Conservation (phyloP, 1,140 invertebrate genomes). For the Aphidius ervi region DNA sequence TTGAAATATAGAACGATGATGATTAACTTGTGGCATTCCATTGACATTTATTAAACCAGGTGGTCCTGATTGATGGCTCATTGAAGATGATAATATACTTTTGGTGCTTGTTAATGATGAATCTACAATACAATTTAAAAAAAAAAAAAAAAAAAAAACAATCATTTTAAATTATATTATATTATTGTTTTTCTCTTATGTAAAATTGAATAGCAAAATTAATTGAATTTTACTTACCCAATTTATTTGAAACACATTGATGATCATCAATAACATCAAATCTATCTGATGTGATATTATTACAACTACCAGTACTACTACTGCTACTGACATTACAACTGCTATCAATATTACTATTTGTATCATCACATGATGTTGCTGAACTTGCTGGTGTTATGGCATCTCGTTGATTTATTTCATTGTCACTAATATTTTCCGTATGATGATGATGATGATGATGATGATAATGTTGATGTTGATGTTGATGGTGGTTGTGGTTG, state of each 20-base stretch:
- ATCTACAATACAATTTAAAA: conserved; percentile 37
- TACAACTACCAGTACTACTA: neutral
- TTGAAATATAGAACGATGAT: conserved; percentile 53
- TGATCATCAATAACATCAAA: conserved; percentile 1
- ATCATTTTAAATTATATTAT: conserved; percentile 36
- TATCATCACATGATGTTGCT: conserved; percentile 46
- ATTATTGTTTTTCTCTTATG: conserved; percentile 18
- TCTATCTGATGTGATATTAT: neutral
- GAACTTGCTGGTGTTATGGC: conserved; percentile 49
- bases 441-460: conserved; percentile 27
- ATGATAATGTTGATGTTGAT: conserved; percentile 30
- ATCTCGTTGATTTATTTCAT: conserved; percentile 40
- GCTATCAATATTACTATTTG: conserved; percentile 33
- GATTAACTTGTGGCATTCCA: conserved; percentile 45
- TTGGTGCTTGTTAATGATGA: conserved; percentile 44
- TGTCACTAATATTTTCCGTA: conserved; percentile 38
- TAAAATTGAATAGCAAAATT: conserved; percentile 37
- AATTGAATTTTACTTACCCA: conserved; percentile 40
- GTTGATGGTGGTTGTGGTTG: too few relatives aligned
- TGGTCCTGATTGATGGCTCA: conserved; percentile 35
- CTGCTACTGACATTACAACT: neutral
- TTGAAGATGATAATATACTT: conserved; percentile 37
- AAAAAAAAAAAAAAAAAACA: conserved; percentile 18
- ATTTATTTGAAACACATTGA: conserved; percentile 25
- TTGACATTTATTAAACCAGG: conserved; percentile 38